Evolutionary conservation across 2,888 invertebrate genomes (phyloP), one percentile per base, ranked within the genome.

Genomic region (Opisthograptis luteolata): DNA sequence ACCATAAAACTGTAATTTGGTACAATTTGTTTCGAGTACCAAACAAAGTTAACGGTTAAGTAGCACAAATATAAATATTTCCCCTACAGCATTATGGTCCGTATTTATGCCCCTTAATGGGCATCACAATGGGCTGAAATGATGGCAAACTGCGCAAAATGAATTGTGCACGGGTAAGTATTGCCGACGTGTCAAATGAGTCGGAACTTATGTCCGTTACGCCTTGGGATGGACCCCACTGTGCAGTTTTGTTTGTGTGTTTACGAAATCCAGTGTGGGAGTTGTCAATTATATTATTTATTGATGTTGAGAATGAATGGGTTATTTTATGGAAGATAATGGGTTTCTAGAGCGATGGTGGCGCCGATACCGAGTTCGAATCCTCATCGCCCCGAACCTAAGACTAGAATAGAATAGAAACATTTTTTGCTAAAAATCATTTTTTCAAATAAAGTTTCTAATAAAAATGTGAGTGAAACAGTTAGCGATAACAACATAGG

Each of bases 1-100:
- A 80, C 65, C 86, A 87, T 87, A 82, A 84, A 77, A 79, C 76
- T 70, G 64, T 73, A 64, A 78, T 81, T 70, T 65, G 9, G 40
- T 25, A 66, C 76, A 81, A 84, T 80, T 84, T 82, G 78, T 74
- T 73, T 54, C 47, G 50, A 55, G 53, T 31, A 43, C 48, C 53
- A 40, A 80, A 75, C 74, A 76, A 79, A 73, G 75, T 71, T 73
- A 66, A 70, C 55, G 27, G 55, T 49, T 53, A 34, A 48, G 39
- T 53, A 60, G 40, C 60, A 55, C 22, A 55, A 46, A 50, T 50
- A 42, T 42, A 46, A 46, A 52, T 42, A 46, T 46, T 45, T 55
- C 54, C 60, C 58, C 58, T 34, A 54, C 47, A 49, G 53, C 55
- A 55, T 58, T 55, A 55, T 42, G 41, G 19, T n/a, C n/a, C n/a